Percentiles rank a stretch among this genome's conserved stretches.
phyloP scores from a whole-genome alignment of 2,888 invertebrate genomes.

The Ethmia dodecea region DNA sequence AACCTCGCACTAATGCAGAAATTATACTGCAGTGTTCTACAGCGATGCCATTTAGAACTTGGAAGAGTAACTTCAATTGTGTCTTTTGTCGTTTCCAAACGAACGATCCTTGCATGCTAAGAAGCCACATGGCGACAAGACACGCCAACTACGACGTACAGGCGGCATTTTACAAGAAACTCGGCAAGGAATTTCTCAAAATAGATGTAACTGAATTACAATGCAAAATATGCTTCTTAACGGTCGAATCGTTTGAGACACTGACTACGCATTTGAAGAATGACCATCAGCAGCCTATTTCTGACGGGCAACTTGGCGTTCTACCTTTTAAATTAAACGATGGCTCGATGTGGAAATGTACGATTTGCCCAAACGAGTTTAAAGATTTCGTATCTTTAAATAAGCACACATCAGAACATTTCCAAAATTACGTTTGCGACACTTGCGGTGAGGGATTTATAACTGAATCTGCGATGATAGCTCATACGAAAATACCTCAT shows the following conservation, averaged over 20 bases:
- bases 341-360: slow-evolving; percentile 62
- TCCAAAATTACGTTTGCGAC: slow-evolving; percentile 68
- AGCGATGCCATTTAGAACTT: slow-evolving; percentile 62
- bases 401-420: slow-evolving; percentile 63
- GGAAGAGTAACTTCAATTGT: slow-evolving; percentile 66
- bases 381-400: slow-evolving; percentile 62
- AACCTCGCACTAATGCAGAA: slow-evolving; percentile 59
- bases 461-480: slow-evolving; percentile 64
- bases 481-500: slow-evolving; percentile 64
- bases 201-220: slow-evolving; percentile 65
- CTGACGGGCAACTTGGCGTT: slow-evolving; percentile 58
- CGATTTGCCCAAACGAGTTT: slow-evolving; percentile 62
- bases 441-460: slow-evolving; percentile 69
- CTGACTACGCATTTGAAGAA: slow-evolving; percentile 57
- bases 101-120: slow-evolving; percentile 51
- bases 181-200: slow-evolving; percentile 64
- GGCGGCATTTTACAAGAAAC: slow-evolving; percentile 63
- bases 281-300: slow-evolving; percentile 58
- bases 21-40: slow-evolving; percentile 65
- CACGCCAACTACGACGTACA: slow-evolving; percentile 62
- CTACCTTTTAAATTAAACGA: slow-evolving; percentile 59
- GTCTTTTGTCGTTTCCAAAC: slow-evolving; percentile 64
- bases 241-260: slow-evolving; percentile 47
- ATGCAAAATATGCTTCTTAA: slow-evolving; percentile 60
- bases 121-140: slow-evolving; percentile 49